Evolutionary conservation across 2,888 invertebrate species (phyloP), one percentile per base, ranked within the genome.

Genomic region (Lasioglossum marginatum): DNA sequence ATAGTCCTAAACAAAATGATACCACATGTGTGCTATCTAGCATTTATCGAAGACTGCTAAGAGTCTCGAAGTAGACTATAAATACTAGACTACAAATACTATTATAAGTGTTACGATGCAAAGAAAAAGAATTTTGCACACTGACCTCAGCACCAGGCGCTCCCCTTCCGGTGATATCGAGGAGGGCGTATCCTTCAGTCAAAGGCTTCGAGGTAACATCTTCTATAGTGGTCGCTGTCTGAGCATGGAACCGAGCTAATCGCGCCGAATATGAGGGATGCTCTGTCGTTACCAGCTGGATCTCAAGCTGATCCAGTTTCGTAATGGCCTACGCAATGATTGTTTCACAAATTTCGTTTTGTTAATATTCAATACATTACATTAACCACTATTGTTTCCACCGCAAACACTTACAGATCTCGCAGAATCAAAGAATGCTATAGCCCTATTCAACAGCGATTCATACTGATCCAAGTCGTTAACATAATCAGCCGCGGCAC

Each of bases 231-330:
- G 96, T 96, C 48, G 96, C 96, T 86, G 97, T 96, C 89, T 97
- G 97, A 48, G 96, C 96, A 93, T 97, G 97, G 85, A 97, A 96
- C 92, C 97, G 96, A 78, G 96, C 97, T 86, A 97, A 96, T 93
- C 97, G 97, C 2, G 96, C 95, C n/a, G 97, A 97, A 85, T 97
- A 97, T 72, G 96, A 95, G 52, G 97, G 96, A 93, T 97, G 94
- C 91, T 97, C 97, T 72, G 96, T 96, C 73, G 96, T 97, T 73
- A 96, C 96, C 87, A 98, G 93, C 93, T 97, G 97, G 89, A 97
- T 96, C 95, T 98, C 97, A 45, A 98, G 95, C 93, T 97, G 97
- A 93, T 97, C 97, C 90, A 98, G 95, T 93, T 97, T 97, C 75
- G 96, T 96, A 75, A 97, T 95, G 68, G 97, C 97, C 96, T 97